Percentiles rank a stretch among this genome's conserved stretches.
phyloP scores from a whole-genome alignment of 2,797 vertebrate species.

The Argya squamiceps region DNA sequence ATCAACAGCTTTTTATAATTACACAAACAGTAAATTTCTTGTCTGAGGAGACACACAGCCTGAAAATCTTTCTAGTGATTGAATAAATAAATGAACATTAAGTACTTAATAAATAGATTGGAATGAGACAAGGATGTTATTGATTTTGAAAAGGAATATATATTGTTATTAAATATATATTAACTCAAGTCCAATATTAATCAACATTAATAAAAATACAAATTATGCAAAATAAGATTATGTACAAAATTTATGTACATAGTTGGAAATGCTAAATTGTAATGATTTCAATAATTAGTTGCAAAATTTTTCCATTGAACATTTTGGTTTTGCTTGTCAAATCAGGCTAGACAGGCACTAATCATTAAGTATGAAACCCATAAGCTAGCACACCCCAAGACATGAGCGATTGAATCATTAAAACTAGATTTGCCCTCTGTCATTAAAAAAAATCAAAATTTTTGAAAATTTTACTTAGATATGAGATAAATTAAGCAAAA shows the following conservation, averaged over 20 bases:
- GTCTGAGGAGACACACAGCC: neutral
- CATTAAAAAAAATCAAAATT: neutral
- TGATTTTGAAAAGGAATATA: neutral
- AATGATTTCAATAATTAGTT: conserved; percentile 15
- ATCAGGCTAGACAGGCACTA: conserved; percentile 31
- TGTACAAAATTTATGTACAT: neutral
- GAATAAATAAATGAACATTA: neutral
- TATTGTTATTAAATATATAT: neutral
- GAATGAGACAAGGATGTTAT: neutral
- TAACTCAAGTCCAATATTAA: neutral
- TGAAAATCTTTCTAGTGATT: neutral
- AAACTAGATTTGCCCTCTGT: conserved; percentile 35
- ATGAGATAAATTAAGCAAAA: neutral
- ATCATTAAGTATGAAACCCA: conserved; percentile 28
- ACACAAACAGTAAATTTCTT: neutral
- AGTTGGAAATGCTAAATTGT: neutral
- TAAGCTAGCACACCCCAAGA: neutral
- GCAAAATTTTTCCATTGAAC: conserved; percentile 32
- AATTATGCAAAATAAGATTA: neutral
- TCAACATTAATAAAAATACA: neutral
- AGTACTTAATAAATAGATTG: neutral
- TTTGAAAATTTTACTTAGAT: conserved; percentile 1
- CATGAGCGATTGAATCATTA: conserved; percentile 42
- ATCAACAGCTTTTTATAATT: neutral
- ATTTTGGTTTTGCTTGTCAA: conserved; percentile 39